Evolutionary conservation across 2,888 invertebrate genomes (phyloP), one percentile per base, ranked within the genome.

Genomic region (Caradrina kadenii): DNA sequence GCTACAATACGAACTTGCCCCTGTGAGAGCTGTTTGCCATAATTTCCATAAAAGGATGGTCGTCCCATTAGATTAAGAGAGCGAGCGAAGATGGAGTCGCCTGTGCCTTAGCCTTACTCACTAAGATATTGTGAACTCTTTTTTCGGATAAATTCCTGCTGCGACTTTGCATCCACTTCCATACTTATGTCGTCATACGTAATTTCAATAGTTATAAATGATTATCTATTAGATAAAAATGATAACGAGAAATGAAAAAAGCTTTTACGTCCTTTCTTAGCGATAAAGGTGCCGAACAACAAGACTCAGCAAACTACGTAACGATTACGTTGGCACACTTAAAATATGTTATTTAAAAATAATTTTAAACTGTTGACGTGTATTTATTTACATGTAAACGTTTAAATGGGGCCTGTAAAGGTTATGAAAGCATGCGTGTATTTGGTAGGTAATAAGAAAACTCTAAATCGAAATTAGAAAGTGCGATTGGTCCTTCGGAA

Each of bases 271-370:
- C 26, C 5, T 4, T 42, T 49, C 5, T 15, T 4, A 59, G 21
- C 13, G 19, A 0, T 55, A 19, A 10, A 52, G 52, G 60, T 63
- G 55, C 17, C 21, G 50, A 61, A 19, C 21, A 63, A 74, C 52
- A 56, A 69, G 48, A 63, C 69, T 61, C 72, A 56, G 70, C 78
- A 77, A 63, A 50, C 21, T 48, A 52, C 50, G 48, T 42, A 42
- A 48, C 3, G 1, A 11, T 58, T 62, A 73, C 68, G 56, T 62
- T 6, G 1, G 26, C 15, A 7, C 21, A 50, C 22, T n/a, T 55
- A n/a, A 26, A 55, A 45, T 19, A 58, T 73, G 45, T 49, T 42
- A 39, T 73, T 45, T 19, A 55, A 60, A 73, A 0, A 45, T 11
- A 19, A 71, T 71, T 73, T 52, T 45, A 35, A 45, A 39, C 22